Evolutionary conservation across 2,113 vertebrate species (phyloP), one percentile per base, ranked within the genome.

Genomic region (Acanthisitta chloris): DNA sequence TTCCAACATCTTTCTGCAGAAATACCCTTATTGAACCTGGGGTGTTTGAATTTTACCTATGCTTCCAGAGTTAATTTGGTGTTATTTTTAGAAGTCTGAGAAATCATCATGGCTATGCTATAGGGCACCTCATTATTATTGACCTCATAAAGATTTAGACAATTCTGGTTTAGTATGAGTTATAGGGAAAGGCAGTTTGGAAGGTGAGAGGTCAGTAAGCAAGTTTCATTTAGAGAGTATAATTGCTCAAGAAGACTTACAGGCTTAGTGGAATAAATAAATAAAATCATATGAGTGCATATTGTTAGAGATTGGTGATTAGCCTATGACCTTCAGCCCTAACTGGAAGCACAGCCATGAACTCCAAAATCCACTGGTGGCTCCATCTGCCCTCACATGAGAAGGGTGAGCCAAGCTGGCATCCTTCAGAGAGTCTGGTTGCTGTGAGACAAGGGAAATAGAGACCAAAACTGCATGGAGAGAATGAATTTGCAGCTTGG

Each of bases 381-480:
- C 16, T 96, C 17, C 18, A 8, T 40, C 48, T 86, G 62, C n/a
- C 14, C 38, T 88, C 15, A 20, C 0, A 1, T 57, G 9, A 26
- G 43, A 59, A 55, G 23, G 42, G 42, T 1, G 2, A 51, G 48
- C 51, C 0, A 0, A 57, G 12, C 18, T 0, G 0, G 4, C 0
- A 2, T 19, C 43, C 17, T 76, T 80, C 2, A 4, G 17, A 69
- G 52, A 57, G 14, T 20, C 14, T 34, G 16, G 8, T 36, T 92
- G 13, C 40, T 34, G 1, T 72, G 15, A 31, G 76, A 38, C 52
- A 42, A 24, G 31, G 14, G 46, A 64, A 76, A 36, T 26, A 36
- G 29, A 89, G 6, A 61, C 17, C 26, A 78, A 79, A 90, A 59
- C 23, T 70, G 5, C 46, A 31, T 29, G 31, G 33, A 65, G 36